These are phyloP conservation scores for Philereme vetulata DNA, from an alignment of 2,888 invertebrate genomes.

Conservation along the genomic window DNA sequence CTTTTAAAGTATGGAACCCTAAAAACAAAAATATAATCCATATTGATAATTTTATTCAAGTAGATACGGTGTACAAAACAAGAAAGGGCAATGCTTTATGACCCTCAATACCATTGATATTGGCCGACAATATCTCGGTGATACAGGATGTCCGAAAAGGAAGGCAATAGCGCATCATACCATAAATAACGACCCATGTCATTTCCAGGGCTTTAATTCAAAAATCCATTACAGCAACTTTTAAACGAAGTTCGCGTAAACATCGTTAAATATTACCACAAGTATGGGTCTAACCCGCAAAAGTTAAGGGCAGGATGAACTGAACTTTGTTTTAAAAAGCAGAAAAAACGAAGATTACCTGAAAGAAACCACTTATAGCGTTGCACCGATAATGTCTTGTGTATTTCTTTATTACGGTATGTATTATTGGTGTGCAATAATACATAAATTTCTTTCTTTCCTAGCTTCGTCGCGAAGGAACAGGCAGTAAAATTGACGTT, in stretches of 20 bases:
- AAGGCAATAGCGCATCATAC: constrained; percentile 45
- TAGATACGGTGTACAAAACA: constrained; percentile 6
- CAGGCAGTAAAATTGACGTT: too few species aligned
- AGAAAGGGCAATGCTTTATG: constrained; percentile 32
- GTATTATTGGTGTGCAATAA: too few species aligned
- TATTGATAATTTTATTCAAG: not conserved
- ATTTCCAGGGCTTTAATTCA: constrained; percentile 68
- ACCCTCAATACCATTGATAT: constrained; percentile 34
- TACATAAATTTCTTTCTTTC: too few species aligned
- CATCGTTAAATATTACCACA: constrained; percentile 56
- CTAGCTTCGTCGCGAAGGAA: too few species aligned
- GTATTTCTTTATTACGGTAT: too few species aligned
- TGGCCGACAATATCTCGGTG: constrained; percentile 33
- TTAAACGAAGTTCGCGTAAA: constrained; percentile 65
- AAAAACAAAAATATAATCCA: too few species aligned
- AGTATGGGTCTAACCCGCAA: constrained; percentile 19
- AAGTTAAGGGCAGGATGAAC: not conserved
- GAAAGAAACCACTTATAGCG: too few species aligned
- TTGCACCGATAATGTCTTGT: too few species aligned
- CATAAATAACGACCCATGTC: constrained; percentile 63
- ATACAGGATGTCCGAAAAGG: constrained; percentile 36
- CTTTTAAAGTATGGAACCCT: too few species aligned
- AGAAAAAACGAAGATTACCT: too few species aligned
- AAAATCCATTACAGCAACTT: constrained; percentile 70
- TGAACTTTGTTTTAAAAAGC: too few species aligned